A percentile compares a stretch with the other conserved stretches of the same genome.
Conservation (phyloP, 30 jellyfish, hydroid and myxozoan species). For the Aurelia sp. region DNA sequence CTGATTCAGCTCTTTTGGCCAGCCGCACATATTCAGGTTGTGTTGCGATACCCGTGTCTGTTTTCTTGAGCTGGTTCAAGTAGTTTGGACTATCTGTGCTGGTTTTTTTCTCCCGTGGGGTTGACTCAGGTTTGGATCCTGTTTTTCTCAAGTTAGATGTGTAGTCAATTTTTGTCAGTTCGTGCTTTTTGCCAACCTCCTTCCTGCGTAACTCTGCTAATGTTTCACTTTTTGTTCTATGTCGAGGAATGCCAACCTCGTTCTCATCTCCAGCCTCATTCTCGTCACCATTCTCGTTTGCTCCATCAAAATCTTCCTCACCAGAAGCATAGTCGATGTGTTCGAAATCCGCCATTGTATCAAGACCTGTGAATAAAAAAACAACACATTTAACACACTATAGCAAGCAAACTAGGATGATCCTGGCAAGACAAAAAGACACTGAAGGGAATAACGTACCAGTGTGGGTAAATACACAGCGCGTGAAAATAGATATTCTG, state of each 20-base stretch:
- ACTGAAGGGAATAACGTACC: too few relatives aligned
- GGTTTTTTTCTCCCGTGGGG: constrained; percentile 28
- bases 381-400: too few relatives aligned
- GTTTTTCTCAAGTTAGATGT: constrained; percentile 48
- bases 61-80: constrained; percentile 27
- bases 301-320: neutral
- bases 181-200: constrained; percentile 58
- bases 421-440: too few relatives aligned
- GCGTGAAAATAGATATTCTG: too few relatives aligned
- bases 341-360: neutral
- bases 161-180: constrained; percentile 57
- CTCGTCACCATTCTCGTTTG: constrained; percentile 15
- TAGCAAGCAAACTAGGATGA: too few relatives aligned
- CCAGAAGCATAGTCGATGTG: neutral
- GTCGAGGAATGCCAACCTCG: constrained; percentile 6
- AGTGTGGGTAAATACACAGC: too few relatives aligned
- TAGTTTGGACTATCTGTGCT: constrained; percentile 39
- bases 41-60: constrained; percentile 59
- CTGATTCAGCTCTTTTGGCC: constrained; percentile 29
- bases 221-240: constrained; percentile 41
- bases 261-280: constrained; percentile 9
- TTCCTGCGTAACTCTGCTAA: constrained; percentile 58
- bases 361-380: neutral
- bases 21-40: constrained; percentile 55
- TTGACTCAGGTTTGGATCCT: constrained; percentile 30